A percentile compares a stretch with the other conserved stretches of the same genome.
These are phyloP conservation scores for Agelastica alni DNA, from an alignment of 2,888 invertebrate species.

Conservation along the genomic window DNA sequence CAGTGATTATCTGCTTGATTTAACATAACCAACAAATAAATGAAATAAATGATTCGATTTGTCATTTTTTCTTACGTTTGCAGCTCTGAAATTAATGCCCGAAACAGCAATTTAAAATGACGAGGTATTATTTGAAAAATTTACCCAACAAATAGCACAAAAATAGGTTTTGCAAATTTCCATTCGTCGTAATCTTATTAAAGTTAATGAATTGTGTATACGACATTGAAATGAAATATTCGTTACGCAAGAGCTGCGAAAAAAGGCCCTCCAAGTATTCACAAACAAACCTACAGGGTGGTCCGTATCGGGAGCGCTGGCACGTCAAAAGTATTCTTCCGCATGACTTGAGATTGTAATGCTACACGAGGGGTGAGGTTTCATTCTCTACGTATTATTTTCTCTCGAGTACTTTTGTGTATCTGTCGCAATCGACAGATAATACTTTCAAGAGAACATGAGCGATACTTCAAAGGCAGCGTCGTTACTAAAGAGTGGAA, in stretches of 20 bases:
- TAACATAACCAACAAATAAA: too few relatives aligned
- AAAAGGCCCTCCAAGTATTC: background rate
- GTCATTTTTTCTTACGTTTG: too few relatives aligned
- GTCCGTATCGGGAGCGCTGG: conserved; percentile 42
- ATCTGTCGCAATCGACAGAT: conserved; percentile 23
- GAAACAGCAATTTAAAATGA: too few relatives aligned
- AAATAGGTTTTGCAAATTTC: too few relatives aligned
- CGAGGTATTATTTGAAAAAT: too few relatives aligned
- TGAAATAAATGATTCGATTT: too few relatives aligned
- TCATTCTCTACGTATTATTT: conserved; percentile 19
- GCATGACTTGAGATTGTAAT: conserved; percentile 35
- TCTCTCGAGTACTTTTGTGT: conserved; percentile 33
- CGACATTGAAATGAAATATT: too few relatives aligned
- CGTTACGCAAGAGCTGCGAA: background rate
- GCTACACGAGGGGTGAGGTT: conserved; percentile 38
- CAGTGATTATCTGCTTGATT: too few relatives aligned
- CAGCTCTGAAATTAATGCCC: too few relatives aligned
- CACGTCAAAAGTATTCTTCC: conserved; percentile 39
- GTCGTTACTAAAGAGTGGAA: background rate
- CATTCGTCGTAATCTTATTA: too few relatives aligned
- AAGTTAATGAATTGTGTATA: too few relatives aligned
- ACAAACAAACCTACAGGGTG: conserved; percentile 37
- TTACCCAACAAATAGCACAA: too few relatives aligned
- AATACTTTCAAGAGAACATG: conserved; percentile 21
- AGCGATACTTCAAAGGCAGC: conserved; percentile 18